Evolutionary conservation across 2,797 vertebrate genomes (phyloP), one percentile per base, ranked within the genome.

Genomic region (Orientallactaga sibirica): DNA sequence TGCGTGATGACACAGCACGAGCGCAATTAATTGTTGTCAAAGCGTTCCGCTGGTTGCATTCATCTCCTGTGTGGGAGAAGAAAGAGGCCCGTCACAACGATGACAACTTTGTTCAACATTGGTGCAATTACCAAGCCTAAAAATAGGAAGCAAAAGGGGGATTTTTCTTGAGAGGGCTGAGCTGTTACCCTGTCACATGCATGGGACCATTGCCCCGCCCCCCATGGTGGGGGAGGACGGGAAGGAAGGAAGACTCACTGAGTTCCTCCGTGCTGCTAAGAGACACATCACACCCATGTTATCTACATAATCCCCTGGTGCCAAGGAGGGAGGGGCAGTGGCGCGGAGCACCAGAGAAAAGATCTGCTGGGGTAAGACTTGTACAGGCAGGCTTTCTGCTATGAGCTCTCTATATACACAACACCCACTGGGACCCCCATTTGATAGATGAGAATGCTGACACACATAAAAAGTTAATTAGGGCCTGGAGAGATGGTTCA

Each of bases 21-120:
- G 94, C 16, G 33, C 88, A 94, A 88, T 96, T 96, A 97, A 97
- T 96, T 97, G 97, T 96, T 97, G 96, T 95, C 70, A 94, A 97
- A 97, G 96, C 92, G 82, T 95, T 95, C 94, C 95, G 92, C 96
- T 78, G 94, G 92, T 88, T 96, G 77, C 89, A 58, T 82, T 94
- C 96, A 70, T 97, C 96, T 96, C 95, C 95, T 82, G 74, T 1
- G 37, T 61, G 96, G 90, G 92, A 97, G 97, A 97, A 94, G 89
- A 94, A 97, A 94, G 89, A 94, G 97, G 97, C 74, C 77, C 97
- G 95, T 96, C 96, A 96, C 55, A 96, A 94, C 7, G 86, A 87
- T 55, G 94, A 95, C 89, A 94, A 89, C 95, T 98, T 96, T 92
- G 95, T 93, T 98, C 94, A 97, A 96, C 92, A 94, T 88, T 9